These are phyloP conservation scores for Nerophis ophidion DNA, from an alignment of 2,113 vertebrate species.

Conservation along the genomic window DNA sequence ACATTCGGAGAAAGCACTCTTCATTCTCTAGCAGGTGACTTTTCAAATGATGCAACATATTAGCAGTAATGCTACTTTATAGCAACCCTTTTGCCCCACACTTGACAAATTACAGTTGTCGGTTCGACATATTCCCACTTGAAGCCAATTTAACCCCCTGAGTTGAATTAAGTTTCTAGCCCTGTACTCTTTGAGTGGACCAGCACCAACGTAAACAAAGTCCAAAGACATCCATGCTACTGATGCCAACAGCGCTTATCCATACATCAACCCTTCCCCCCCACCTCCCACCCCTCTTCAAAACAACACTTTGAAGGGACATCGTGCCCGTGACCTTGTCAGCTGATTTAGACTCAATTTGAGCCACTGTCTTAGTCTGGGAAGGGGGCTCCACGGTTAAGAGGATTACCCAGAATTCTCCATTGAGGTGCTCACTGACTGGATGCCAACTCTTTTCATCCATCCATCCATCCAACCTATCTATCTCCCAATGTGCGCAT, in stretches of 20 bases:
- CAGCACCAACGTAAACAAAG: background rate
- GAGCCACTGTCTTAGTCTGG: slow-evolving; percentile 59
- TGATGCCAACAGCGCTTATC: background rate
- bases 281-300: slow-evolving; percentile 4
- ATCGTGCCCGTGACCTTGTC: slow-evolving; percentile 44
- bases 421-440: slow-evolving; percentile 60
- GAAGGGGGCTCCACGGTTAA: slow-evolving; percentile 64
- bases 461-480: slow-evolving; percentile 46
- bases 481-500: slow-evolving; percentile 40
- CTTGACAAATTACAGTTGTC: no score
- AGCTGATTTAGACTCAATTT: slow-evolving; percentile 63
- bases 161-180: no score
- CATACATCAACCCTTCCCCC: background rate
- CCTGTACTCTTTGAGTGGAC: no score
- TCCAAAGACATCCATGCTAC: background rate
- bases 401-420: slow-evolving; percentile 70
- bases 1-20: no score
- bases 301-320: slow-evolving; percentile 27
- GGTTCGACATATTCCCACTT: no score
- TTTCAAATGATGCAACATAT: no score
- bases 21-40: no score
- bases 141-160: no score
- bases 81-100: no score
- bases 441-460: slow-evolving; percentile 64
- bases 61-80: no score